Evolutionary conservation across 2,113 vertebrate species (phyloP), one percentile per base, ranked within the genome.

Genomic region (Notiomystis cincta): DNA sequence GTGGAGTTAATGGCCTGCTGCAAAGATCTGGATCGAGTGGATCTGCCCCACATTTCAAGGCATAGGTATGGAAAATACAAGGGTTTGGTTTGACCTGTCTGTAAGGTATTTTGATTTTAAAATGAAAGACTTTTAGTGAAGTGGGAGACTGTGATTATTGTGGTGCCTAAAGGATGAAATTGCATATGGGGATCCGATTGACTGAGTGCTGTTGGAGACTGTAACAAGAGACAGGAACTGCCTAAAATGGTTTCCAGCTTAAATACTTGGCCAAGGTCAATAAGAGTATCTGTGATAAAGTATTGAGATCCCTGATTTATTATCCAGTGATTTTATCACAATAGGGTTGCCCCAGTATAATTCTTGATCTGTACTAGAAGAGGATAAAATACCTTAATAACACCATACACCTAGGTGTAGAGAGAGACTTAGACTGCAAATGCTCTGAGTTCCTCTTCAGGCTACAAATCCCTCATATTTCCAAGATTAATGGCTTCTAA

Each of bases 401-500:
- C 50, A 38, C 6, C 0, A 3, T 17, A n/a, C 44, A 79, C 66
- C 82, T 69, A 69, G 37, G 33, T 95, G 33, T 10, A 77, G 82
- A 69, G 56, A 62, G 44, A 66, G 22, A 37, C 33, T 54, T 47
- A 35, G 47, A 6, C 61, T 85, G 44, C 18, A 71, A 95, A 61
- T 53, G 37, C 45, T 76, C 45, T 0, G 7, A 79, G 89, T 62
- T 89, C 69, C 44, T 94, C 71, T 87, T 47, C 37, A 87, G 77
- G 51, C 40, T 92, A n/a, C 18, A 27, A 94, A 89, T 51, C 72
- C 80, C 67, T 95, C 66, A 82, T 85, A 95, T 96, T 96, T 94
- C 75, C 15, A 13, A 95, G 87, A 95, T 94, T 97, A 97, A 97
- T 96, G 77, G 37, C 62, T 96, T 95, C 77, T 95, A 95, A 95